Percentiles rank a stretch among this genome's conserved stretches.
These are phyloP conservation scores for Mamestra configurata DNA, from an alignment of 1,140 invertebrate species.

Conservation along the genomic window DNA sequence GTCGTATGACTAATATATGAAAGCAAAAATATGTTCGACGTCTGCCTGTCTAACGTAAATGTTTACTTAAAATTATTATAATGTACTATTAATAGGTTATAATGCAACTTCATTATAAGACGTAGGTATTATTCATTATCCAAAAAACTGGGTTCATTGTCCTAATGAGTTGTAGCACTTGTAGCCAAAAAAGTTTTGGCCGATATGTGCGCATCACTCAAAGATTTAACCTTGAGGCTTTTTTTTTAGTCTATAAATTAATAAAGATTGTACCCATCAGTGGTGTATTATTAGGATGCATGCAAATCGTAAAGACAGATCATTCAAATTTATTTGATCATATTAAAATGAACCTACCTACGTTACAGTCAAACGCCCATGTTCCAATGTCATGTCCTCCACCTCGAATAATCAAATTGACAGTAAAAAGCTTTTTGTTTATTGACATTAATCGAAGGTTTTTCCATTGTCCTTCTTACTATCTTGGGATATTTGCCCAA, in stretches of 20 bases:
- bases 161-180: slow-evolving; percentile 17
- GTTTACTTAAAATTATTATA: neutral
- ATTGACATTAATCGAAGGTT: too few relatives aligned
- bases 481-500: too few relatives aligned
- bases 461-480: too few relatives aligned
- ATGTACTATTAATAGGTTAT: neutral
- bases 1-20: neutral
- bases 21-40: neutral
- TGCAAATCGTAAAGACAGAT: too few relatives aligned
- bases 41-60: neutral
- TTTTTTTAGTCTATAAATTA: neutral
- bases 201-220: slow-evolving; percentile 18
- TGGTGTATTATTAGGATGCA: too few relatives aligned
- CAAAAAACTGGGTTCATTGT: slow-evolving; percentile 23
- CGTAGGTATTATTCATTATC: neutral
- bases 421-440: too few relatives aligned
- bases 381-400: too few relatives aligned
- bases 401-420: too few relatives aligned
- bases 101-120: neutral
- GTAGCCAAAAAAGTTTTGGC: slow-evolving; percentile 28
- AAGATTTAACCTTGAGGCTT: neutral
- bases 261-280: too few relatives aligned
- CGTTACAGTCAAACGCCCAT: too few relatives aligned
- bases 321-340: too few relatives aligned
- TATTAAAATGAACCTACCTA: too few relatives aligned